A percentile compares a stretch with the other conserved stretches of the same genome.
Evolutionary conservation across 2,797 vertebrate genomes (phyloP).

Genomic region (Arnoldichthys spilopterus): DNA sequence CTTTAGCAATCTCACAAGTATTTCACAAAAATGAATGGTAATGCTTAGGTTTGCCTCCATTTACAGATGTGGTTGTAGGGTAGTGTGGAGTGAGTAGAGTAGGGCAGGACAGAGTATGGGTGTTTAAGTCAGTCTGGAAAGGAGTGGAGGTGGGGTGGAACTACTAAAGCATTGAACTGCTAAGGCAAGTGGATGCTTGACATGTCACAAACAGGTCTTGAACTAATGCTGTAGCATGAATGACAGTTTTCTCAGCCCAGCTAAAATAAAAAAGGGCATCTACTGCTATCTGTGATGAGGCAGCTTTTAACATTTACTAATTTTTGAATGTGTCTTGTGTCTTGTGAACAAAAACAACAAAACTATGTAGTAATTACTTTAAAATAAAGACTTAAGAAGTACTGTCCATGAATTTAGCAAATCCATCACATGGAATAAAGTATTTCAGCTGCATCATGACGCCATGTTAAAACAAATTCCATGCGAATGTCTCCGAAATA

Average conservation of each 20-base stretch:
- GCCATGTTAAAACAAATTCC: conserved; percentile 44
- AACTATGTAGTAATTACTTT: neutral
- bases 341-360: neutral
- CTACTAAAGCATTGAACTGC: conserved; percentile 17
- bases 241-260: conserved; percentile 12
- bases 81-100: conserved; percentile 1
- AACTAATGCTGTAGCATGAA: conserved; percentile 22
- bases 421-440: conserved; percentile 18
- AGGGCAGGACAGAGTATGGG: conserved; percentile 20
- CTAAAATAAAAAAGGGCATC: conserved; percentile 1
- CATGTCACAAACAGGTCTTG: conserved; percentile 37
- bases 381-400: neutral
- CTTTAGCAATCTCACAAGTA: neutral
- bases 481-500: conserved; percentile 44
- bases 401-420: conserved; percentile 4
- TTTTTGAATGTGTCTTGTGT: no score
- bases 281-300: conserved; percentile 44
- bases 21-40: neutral
- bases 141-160: neutral
- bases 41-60: neutral
- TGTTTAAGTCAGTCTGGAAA: conserved; percentile 10
- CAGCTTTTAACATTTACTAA: conserved; percentile 27
- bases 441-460: conserved; percentile 56
- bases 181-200: conserved; percentile 31
- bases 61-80: conserved; percentile 10